Percentiles rank a stretch among this genome's conserved stretches.
Conservation (phyloP, 1,140 invertebrate species). For the Samia ricini region DNA sequence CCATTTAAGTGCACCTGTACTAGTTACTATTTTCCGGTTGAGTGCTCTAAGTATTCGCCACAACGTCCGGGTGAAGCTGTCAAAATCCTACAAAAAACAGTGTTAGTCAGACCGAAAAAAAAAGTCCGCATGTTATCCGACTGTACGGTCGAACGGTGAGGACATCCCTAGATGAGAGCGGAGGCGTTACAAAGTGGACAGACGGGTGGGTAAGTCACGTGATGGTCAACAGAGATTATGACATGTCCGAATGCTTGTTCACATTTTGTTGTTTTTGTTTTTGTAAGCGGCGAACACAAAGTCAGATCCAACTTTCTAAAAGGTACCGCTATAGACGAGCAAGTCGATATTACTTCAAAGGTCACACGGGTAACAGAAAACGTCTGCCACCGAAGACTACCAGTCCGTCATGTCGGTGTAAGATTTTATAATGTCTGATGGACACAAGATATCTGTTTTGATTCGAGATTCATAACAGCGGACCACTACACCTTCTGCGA, state of each 20-base stretch:
- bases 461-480: background rate
- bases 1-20: too few relatives aligned
- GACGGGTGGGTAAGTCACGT: constrained; percentile 22
- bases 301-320: background rate
- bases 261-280: constrained; percentile 4
- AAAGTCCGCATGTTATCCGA: too few relatives aligned
- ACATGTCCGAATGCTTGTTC: constrained; percentile 6
- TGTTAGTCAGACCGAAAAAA: too few relatives aligned
- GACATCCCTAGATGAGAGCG: too few relatives aligned
- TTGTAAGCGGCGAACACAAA: background rate
- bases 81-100: too few relatives aligned
- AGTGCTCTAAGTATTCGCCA: too few relatives aligned
- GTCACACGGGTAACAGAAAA: constrained; percentile 1
- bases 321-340: background rate
- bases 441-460: background rate
- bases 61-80: too few relatives aligned
- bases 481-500: background rate
- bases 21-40: too few relatives aligned
- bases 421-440: too few relatives aligned
- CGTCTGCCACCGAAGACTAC: background rate
- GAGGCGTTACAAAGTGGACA: constrained; percentile 23
- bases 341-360: background rate
- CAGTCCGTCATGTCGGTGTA: background rate
- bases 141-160: too few relatives aligned
- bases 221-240: constrained; percentile 27